Evolutionary conservation across 2,113 vertebrate species (phyloP), one percentile per base, ranked within the genome.

Genomic region (Trochalopteron elliotii): DNA sequence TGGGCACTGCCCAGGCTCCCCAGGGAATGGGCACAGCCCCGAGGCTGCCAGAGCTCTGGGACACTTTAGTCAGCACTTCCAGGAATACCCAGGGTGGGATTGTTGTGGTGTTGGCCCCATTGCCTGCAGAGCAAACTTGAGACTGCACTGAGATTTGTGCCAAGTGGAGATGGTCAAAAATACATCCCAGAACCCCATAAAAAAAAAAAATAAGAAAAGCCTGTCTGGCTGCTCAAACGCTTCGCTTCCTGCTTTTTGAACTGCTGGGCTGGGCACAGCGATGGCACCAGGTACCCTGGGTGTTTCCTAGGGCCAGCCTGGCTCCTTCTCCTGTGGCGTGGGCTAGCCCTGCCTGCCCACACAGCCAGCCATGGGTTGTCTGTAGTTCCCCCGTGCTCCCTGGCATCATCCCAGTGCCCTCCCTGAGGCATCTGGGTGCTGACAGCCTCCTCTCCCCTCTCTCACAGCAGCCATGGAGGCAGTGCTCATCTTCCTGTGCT

Each of bases 401-500:
- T 76, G 56, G 45, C 57, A 45, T 37, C 1, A 0, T 15, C 2
- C 3, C 3, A 1, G 50, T 50, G 79, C 52, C 49, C 65, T 65
- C 23, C 70, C 1, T 33, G 75, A 10, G 47, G 31, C 1, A 1
- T 3, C 35, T 2, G 4, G 20, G 14, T 24, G 55, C 89, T 87
- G 74, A 91, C 50, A 25, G 9, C 25, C 1, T 1, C 50, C 53
- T 71, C 68, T 90, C 47, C 67, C 53, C 93, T 93, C 83, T 89
- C 87, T 87, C 22, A 11, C 98, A 99, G 99, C 96, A 64, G 94
- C 98, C 98, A 99, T 99, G 99, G 99, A 99, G 97, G 97, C 98
- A 56, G 95, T 49, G 94, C 97, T 99, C 96, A 94, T 99, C 95
- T 97, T 99, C 91, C 97, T 99, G 49, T 99, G 98, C 91, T 98